Conservation (phyloP, 30 jellyfish, hydroid and myxozoan species). For the Rhopilema esculentum region DNA sequence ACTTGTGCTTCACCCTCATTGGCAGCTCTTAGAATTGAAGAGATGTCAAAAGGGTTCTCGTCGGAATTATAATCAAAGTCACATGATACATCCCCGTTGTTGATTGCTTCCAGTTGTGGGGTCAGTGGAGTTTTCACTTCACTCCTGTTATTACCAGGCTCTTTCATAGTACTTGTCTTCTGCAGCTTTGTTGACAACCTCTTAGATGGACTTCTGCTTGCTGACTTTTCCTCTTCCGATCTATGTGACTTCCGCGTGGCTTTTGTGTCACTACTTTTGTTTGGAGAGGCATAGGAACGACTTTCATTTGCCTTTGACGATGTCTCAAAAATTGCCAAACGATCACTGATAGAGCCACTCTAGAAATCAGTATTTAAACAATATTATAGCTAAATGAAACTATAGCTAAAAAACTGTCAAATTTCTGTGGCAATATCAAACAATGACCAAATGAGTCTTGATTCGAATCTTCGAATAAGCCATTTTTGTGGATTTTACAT, state of each 20-base stretch:
- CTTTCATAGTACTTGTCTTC: constrained; percentile 54
- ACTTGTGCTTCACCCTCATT: constrained; percentile 41
- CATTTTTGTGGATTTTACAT: no score
- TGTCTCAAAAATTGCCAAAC: constrained; percentile 66
- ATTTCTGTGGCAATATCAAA: no score
- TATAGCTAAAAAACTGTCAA: no score
- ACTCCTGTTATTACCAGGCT: constrained; percentile 9
- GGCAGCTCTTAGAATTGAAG: constrained; percentile 87
- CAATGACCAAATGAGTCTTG: no score
- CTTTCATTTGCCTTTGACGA: not conserved
- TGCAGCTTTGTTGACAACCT: constrained; percentile 23
- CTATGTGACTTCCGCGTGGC: not conserved
- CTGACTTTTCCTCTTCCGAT: not conserved
- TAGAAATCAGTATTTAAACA: no score
- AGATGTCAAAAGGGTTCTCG: constrained; percentile 89
- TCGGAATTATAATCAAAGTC: constrained; percentile 61
- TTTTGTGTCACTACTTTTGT: not conserved
- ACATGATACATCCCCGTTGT: constrained; percentile 49
- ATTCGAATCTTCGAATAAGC: no score
- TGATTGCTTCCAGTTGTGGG: constrained; percentile 33
- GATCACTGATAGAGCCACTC: constrained; percentile 63
- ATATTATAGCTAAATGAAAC: no score
- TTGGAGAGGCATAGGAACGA: not conserved
- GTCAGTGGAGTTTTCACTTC: constrained; percentile 11
- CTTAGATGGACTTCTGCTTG: not conserved